Evolutionary conservation across 2,113 vertebrate species (phyloP).

Genomic region (Notechis scutatus): DNA sequence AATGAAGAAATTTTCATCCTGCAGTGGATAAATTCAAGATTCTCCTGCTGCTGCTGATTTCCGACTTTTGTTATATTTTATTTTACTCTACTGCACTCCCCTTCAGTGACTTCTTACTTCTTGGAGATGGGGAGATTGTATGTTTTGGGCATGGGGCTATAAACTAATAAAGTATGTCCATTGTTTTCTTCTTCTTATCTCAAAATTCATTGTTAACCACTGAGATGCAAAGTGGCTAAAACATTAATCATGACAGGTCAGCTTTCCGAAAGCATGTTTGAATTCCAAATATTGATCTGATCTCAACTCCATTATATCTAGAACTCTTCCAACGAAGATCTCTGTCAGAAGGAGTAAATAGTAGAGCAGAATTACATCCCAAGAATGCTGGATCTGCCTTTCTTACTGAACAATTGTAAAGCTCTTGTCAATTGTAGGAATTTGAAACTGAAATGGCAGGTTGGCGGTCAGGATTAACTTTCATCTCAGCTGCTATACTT

Average conservation of each 20-base stretch:
- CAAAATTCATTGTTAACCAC: background rate
- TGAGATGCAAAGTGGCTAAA: background rate
- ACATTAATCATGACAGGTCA: background rate
- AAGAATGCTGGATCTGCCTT: background rate
- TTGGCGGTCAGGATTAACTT: background rate
- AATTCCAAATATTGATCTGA: background rate
- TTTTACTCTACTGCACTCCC: background rate
- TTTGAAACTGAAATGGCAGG: background rate
- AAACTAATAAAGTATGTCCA: background rate
- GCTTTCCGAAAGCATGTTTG: background rate
- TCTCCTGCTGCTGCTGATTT: background rate
- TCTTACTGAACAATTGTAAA: background rate
- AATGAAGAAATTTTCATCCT: background rate
- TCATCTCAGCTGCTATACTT: background rate
- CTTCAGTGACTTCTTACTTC: background rate
- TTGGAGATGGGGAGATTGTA: background rate
- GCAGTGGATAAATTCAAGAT: background rate
- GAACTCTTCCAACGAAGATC: background rate
- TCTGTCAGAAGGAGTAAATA: background rate
- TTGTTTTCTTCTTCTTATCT: background rate
- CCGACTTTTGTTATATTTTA: background rate
- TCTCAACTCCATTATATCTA: background rate
- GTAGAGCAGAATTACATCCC: background rate
- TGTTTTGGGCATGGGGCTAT: background rate
- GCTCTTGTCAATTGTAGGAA: background rate